Conservation (phyloP, 2,113 vertebrate genomes). For the Oryzias woworae region DNA sequence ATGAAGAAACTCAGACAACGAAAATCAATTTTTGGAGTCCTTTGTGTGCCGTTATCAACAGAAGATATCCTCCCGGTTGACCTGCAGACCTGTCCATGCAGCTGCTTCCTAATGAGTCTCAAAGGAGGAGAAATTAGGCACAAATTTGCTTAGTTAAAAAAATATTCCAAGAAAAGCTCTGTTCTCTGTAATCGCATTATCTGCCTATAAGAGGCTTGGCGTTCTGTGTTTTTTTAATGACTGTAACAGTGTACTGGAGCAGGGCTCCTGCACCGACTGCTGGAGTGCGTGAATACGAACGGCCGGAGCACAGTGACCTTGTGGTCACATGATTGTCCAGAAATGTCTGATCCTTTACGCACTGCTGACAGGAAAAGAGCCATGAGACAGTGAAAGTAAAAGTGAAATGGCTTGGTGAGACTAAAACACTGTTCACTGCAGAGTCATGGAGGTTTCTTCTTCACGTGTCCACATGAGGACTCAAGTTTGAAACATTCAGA, state of each 20-base stretch:
- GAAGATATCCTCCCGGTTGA: too few relatives aligned
- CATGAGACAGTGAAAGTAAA: neutral
- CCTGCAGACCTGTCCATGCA: neutral
- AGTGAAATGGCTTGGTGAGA: too few relatives aligned
- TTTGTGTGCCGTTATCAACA: too few relatives aligned
- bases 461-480: too few relatives aligned
- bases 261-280: conserved; percentile 21
- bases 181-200: conserved; percentile 59
- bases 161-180: conserved; percentile 39
- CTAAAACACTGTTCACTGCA: too few relatives aligned
- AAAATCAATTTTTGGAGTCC: neutral
- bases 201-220: conserved; percentile 47
- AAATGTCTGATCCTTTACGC: conserved; percentile 22
- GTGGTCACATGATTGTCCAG: conserved; percentile 1
- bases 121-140: conserved; percentile 8
- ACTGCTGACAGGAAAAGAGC: conserved; percentile 10
- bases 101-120: neutral
- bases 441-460: too few relatives aligned
- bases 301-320: conserved; percentile 11
- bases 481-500: too few relatives aligned
- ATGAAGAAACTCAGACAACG: neutral
- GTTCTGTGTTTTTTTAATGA: conserved; percentile 62
- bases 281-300: conserved; percentile 15
- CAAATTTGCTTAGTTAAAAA: conserved; percentile 37
- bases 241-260: conserved; percentile 25